Evolutionary conservation across 2,113 vertebrate species (phyloP).

Genomic region (Eclectus roratus): DNA sequence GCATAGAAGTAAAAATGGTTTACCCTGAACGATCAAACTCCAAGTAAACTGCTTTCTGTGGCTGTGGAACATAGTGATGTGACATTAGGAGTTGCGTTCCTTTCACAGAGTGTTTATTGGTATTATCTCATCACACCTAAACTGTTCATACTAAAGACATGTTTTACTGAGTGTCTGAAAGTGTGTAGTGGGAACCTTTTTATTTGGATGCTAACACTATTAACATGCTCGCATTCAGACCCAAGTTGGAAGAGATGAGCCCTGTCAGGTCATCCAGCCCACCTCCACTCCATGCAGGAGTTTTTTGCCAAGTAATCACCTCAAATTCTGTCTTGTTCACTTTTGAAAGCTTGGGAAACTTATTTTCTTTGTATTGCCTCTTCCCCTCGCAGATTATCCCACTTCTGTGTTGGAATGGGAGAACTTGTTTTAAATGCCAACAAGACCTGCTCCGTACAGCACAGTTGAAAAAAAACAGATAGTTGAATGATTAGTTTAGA

Average conservation of each 20-base stretch:
- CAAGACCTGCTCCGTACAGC: accelerated
- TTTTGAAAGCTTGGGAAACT: not conserved
- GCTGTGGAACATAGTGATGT: not conserved
- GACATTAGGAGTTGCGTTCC: not conserved
- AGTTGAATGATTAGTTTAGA: not conserved
- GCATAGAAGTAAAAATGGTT: not conserved
- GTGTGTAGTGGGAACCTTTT: not conserved
- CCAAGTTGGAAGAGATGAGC: not conserved
- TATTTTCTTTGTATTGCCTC: not conserved
- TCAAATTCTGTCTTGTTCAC: not conserved
- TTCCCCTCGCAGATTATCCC: not conserved
- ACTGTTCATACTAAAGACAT: not conserved
- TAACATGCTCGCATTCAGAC: not conserved
- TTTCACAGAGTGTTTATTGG: not conserved
- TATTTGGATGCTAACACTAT: not conserved
- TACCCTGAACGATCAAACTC: not conserved
- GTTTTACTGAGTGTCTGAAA: not conserved
- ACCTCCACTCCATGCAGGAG: not conserved
- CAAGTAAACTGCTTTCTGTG: not conserved
- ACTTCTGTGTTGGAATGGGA: not conserved
- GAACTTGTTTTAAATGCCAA: not conserved
- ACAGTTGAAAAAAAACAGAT: not conserved
- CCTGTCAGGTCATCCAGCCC: not conserved
- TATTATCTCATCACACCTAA: not conserved
- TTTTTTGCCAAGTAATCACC: not conserved